Conservation (phyloP, 2,888 invertebrate genomes). For the Harpalus rubripes region DNA sequence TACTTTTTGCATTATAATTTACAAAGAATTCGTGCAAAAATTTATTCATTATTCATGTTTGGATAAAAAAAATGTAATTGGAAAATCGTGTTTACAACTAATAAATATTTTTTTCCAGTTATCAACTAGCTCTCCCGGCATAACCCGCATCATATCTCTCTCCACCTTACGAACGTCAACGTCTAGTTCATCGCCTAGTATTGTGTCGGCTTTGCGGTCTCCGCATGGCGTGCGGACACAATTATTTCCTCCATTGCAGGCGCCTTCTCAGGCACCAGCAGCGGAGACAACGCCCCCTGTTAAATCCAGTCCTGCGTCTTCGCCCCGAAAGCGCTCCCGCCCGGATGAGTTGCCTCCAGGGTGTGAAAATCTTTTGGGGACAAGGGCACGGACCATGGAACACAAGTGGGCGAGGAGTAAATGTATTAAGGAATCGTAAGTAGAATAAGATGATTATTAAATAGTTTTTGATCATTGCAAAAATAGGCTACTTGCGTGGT, state of each 20-base stretch:
- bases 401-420: slow-evolving; percentile 85
- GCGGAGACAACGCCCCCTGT: slow-evolving; percentile 68
- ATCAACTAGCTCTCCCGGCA: slow-evolving; percentile 72
- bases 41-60: neutral
- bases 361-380: slow-evolving; percentile 78
- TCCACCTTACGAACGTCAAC: slow-evolving; percentile 73
- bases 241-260: slow-evolving; percentile 71
- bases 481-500: too few species aligned
- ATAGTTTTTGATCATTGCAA: too few species aligned
- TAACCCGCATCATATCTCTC: slow-evolving; percentile 51
- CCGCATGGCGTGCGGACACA: slow-evolving; percentile 74
- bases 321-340: slow-evolving; percentile 78
- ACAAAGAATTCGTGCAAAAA: neutral
- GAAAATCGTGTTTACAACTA: neutral
- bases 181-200: slow-evolving; percentile 74
- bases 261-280: slow-evolving; percentile 72
- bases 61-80: neutral
- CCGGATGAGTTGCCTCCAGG: slow-evolving; percentile 76
- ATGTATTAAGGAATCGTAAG: slow-evolving; percentile 83
- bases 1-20: too few species aligned
- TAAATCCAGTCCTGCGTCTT: slow-evolving; percentile 72
- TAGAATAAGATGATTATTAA: too few species aligned
- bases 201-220: slow-evolving; percentile 75
- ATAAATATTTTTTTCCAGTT: slow-evolving; percentile 60
- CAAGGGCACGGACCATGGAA: slow-evolving; percentile 85